Evolutionary conservation across 2,797 vertebrate genomes (phyloP).

Genomic region (Clarias platycephalus): DNA sequence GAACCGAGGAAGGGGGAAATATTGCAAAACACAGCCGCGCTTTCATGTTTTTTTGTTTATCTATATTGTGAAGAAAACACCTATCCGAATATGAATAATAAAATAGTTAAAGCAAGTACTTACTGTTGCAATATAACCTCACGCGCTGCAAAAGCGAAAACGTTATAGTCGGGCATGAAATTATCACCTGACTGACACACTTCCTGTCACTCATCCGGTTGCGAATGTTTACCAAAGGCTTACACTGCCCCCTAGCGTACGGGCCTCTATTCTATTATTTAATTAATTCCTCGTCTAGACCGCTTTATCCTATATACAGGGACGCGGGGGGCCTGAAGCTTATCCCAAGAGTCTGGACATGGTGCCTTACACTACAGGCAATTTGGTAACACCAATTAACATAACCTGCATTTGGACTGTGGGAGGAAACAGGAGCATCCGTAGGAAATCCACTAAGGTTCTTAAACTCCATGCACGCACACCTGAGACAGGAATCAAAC

Average conservation of each 20-base stretch:
- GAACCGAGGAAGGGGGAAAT: neutral
- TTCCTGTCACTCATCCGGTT: slow-evolving; percentile 5
- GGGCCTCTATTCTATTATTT: neutral
- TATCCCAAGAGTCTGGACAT: no score
- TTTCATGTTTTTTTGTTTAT: neutral
- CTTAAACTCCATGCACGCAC: no score
- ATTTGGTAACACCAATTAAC: no score
- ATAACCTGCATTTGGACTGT: no score
- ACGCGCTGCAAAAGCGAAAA: neutral
- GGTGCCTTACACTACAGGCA: no score
- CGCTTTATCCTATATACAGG: no score
- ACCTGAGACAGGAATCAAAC: no score
- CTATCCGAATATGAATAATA: neutral
- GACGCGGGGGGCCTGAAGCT: no score
- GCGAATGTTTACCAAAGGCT: neutral
- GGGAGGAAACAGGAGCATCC: no score
- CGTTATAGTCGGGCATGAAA: neutral
- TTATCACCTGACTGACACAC: slow-evolving; percentile 6
- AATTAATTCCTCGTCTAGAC: no score
- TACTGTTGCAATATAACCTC: neutral
- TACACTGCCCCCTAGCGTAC: neutral
- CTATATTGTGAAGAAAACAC: neutral
- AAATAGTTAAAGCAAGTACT: neutral
- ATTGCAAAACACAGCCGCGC: neutral
- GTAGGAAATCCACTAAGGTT: no score